Evolutionary conservation across 2,888 invertebrate species (phyloP).

Genomic region (Rhogogaster chlorosoma): DNA sequence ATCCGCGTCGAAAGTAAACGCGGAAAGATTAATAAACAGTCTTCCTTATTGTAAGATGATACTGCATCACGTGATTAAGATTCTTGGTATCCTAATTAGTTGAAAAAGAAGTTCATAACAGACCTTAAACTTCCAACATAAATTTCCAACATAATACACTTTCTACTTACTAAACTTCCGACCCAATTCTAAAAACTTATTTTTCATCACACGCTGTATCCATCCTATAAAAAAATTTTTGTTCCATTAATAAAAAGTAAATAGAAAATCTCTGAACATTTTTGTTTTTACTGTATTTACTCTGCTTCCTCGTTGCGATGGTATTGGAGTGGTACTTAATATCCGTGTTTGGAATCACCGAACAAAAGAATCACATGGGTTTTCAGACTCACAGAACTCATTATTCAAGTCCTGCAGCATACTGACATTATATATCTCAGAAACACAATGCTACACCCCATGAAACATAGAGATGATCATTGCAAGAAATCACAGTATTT

Average conservation of each 20-base stretch:
- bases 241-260: slow-evolving; percentile 4
- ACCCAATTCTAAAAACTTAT: not conserved
- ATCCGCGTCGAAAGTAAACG: not conserved
- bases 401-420: not conserved
- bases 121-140: too few species aligned
- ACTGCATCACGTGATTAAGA: not conserved
- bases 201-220: not conserved
- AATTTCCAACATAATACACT: not conserved
- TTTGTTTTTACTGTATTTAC: slow-evolving; percentile 19
- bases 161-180: not conserved
- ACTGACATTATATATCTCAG: not conserved
- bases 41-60: not conserved
- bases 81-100: not conserved
- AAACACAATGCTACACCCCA: not conserved
- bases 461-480: not conserved
- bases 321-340: not conserved
- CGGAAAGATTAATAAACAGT: not conserved
- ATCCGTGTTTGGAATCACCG: not conserved
- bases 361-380: not conserved
- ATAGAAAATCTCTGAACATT: not conserved
- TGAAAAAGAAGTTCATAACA: not conserved
- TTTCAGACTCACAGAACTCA: not conserved
- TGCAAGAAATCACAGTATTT: not conserved
- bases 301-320: not conserved
- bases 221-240: not conserved